A percentile compares a stretch with the other conserved stretches of the same genome.
These are phyloP conservation scores for Chloromyia formosa DNA, from an alignment of 2,888 invertebrate species.

Conservation along the genomic window DNA sequence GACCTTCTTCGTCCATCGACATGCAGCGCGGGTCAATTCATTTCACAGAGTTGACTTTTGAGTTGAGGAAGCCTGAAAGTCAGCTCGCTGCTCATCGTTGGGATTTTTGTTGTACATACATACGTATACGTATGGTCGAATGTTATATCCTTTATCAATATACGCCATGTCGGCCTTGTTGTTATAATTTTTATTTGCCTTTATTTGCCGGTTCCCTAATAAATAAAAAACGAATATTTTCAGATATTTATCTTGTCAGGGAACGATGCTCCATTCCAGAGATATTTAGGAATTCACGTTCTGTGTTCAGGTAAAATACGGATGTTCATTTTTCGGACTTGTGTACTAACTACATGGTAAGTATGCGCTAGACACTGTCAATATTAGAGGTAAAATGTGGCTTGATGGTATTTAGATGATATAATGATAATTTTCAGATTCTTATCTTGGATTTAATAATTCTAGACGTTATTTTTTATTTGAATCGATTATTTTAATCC, in stretches of 20 bases:
- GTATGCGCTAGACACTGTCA: neutral
- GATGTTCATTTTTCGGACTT: neutral
- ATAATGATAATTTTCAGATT: constrained; percentile 32
- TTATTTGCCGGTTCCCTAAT: constrained; percentile 31
- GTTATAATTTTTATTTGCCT: constrained; percentile 23
- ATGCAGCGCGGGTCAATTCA: constrained; percentile 37
- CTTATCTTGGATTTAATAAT: constrained; percentile 59
- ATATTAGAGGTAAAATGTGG: constrained; percentile 8
- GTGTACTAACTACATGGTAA: neutral
- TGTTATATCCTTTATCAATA: neutral
- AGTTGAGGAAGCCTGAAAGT: neutral
- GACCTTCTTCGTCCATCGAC: constrained; percentile 19
- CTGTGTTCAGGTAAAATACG: neutral
- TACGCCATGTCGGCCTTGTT: constrained; percentile 22
- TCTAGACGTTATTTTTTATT: constrained; percentile 64
- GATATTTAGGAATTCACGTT: constrained; percentile 16
- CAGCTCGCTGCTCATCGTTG: neutral
- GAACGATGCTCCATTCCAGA: neutral
- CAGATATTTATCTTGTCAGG: constrained; percentile 41
- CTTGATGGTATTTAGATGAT: constrained; percentile 22
- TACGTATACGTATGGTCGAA: too few species aligned
- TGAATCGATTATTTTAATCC: too few species aligned
- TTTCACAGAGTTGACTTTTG: constrained; percentile 33
- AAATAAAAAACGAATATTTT: constrained; percentile 43
- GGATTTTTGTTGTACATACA: too few species aligned